These are phyloP conservation scores for Crematogaster levior DNA, from an alignment of 2,888 invertebrate genomes.

Conservation along the genomic window DNA sequence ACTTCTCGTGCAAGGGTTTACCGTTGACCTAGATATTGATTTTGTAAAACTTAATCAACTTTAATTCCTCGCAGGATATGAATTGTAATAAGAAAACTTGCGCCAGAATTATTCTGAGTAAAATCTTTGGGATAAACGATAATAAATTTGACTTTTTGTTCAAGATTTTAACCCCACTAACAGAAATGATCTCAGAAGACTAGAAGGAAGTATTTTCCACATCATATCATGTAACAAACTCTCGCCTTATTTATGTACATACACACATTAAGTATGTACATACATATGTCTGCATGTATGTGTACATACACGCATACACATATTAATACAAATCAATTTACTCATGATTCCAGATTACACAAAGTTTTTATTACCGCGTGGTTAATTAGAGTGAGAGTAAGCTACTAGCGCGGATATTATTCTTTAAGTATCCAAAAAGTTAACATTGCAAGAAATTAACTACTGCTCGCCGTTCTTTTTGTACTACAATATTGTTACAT, in stretches of 20 bases:
- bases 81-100: conserved; percentile 18
- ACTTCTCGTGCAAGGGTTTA: conserved; percentile 3
- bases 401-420: conserved; percentile 35
- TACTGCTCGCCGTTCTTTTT: background rate
- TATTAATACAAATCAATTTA: conserved; percentile 26
- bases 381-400: conserved; percentile 48
- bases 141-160: background rate
- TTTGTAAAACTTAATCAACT: conserved; percentile 23
- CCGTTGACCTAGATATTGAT: conserved; percentile 6
- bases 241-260: background rate
- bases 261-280: background rate
- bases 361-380: conserved; percentile 32
- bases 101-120: background rate
- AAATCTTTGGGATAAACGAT: background rate
- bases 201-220: background rate
- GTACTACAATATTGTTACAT: background rate
- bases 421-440: conserved; percentile 41
- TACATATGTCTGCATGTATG: background rate
- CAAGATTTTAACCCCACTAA: background rate
- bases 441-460: conserved; percentile 31
- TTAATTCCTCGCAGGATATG: background rate
- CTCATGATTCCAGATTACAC: conserved; percentile 9
- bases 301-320: background rate
- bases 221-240: background rate
- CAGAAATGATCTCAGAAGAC: background rate